phyloP scores from a whole-genome alignment of 2,113 vertebrate genomes.

The Indicator maculatus region DNA sequence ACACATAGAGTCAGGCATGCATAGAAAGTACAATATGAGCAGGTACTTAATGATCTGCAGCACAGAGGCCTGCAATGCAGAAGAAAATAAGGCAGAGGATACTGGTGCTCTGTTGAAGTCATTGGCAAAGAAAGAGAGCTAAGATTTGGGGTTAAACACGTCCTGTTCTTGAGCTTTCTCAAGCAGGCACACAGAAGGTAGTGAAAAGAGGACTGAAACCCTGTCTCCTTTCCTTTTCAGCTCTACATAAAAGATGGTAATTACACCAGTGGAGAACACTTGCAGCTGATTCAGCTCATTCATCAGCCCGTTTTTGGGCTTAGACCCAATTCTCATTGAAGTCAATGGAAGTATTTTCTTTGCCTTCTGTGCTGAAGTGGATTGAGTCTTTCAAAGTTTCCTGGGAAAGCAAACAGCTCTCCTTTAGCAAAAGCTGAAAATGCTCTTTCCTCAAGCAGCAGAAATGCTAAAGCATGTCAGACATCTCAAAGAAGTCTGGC shows the following conservation, averaged over 20 bases:
- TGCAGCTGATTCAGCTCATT: slow-evolving; percentile 28
- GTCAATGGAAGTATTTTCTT: not conserved
- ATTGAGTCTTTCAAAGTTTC: not conserved
- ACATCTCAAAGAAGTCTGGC: not conserved
- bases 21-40: not conserved
- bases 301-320: slow-evolving; percentile 10
- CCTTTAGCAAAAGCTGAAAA: not conserved
- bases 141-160: not conserved
- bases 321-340: not conserved
- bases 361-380: not conserved
- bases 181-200: not conserved
- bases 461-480: not conserved
- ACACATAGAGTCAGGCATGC: not conserved
- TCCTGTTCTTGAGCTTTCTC: not conserved
- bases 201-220: not conserved
- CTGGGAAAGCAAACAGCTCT: not conserved
- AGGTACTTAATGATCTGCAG: slow-evolving; percentile 1
- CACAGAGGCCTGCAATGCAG: not conserved
- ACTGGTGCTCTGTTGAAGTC: not conserved
- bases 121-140: not conserved
- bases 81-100: not conserved
- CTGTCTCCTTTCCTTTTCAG: not conserved
- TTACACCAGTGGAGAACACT: slow-evolving; percentile 9
- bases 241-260: not conserved
- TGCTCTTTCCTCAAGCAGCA: not conserved